Percentiles rank a stretch among this genome's conserved stretches.
Conservation (phyloP, 2,113 vertebrate genomes). For the Cyprinus carpio region DNA sequence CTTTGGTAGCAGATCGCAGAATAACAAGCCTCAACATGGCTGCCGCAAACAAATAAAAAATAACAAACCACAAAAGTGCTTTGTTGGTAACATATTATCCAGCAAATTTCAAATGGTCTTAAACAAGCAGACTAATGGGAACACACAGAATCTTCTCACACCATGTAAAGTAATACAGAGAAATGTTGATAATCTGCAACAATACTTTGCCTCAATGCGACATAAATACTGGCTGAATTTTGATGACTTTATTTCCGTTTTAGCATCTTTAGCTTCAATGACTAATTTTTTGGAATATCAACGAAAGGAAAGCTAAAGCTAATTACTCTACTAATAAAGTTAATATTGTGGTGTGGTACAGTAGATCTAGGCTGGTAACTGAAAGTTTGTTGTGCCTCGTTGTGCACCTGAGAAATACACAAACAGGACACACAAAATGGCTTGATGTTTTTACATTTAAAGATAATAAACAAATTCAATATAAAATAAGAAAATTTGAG, state of each 20-base stretch:
- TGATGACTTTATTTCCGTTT: not conserved
- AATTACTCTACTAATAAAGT: not conserved
- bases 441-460: not conserved
- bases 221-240: not conserved
- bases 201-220: no score
- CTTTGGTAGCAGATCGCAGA: constrained; percentile 51
- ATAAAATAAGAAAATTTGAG: no score
- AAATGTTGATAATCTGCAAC: no score
- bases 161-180: no score
- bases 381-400: not conserved
- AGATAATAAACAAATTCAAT: no score
- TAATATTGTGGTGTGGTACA: not conserved
- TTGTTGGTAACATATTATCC: constrained; percentile 24
- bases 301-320: not conserved
- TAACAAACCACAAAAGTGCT: constrained; percentile 32
- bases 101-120: constrained; percentile 30
- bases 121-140: not conserved
- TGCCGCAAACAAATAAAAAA: constrained; percentile 53
- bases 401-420: not conserved
- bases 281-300: not conserved
- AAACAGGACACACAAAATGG: not conserved
- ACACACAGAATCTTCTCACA: not conserved
- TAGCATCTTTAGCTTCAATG: not conserved
- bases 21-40: constrained; percentile 51
- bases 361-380: not conserved